Percentiles rank a stretch among this genome's conserved stretches.
These are phyloP conservation scores for Sebastes hubbsi DNA, from an alignment of 2,797 vertebrate species.

Conservation along the genomic window DNA sequence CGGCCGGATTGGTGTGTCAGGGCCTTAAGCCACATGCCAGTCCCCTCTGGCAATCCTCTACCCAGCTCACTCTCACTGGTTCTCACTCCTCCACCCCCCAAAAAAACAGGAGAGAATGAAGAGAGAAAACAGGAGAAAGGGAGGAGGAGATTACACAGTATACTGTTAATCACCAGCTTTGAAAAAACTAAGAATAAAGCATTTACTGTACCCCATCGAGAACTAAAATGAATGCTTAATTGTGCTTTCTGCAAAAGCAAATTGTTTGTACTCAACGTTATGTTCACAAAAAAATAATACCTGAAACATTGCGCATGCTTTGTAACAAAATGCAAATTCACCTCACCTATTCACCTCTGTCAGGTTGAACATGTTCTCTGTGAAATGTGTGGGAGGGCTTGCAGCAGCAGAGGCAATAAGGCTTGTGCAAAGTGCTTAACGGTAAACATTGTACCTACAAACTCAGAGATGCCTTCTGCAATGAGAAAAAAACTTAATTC, in stretches of 20 bases:
- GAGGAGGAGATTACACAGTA: slow-evolving; percentile 23
- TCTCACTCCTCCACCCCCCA: slow-evolving; percentile 43
- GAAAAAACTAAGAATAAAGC: slow-evolving; percentile 32
- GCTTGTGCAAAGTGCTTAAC: slow-evolving; percentile 47
- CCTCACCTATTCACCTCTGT: slow-evolving; percentile 74
- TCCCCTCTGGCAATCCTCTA: slow-evolving; percentile 62
- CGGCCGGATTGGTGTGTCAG: too few species aligned
- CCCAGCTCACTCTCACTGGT: slow-evolving; percentile 25
- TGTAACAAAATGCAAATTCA: slow-evolving; percentile 72
- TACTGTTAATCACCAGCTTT: slow-evolving; percentile 58
- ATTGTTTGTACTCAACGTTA: slow-evolving; percentile 32
- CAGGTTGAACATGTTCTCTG: slow-evolving; percentile 63
- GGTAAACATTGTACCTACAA: slow-evolving; percentile 56
- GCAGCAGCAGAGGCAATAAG: slow-evolving; percentile 42
- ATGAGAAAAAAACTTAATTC: slow-evolving; percentile 18
- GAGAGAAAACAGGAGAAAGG: slow-evolving; percentile 12
- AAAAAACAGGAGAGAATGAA: slow-evolving; percentile 57
- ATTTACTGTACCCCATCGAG: slow-evolving; percentile 1
- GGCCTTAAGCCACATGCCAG: slow-evolving; percentile 33
- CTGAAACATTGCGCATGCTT: slow-evolving; percentile 36
- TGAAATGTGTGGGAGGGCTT: slow-evolving; percentile 41
- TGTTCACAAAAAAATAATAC: slow-evolving; percentile 12
- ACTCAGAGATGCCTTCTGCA: slow-evolving; percentile 42
- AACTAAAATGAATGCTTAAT: background rate
- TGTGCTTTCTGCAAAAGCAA: slow-evolving; percentile 22